Base-by-base conservation (phyloP, 2,113 vertebrate genomes). In the Chaetorhynchus papuensis region DNA sequence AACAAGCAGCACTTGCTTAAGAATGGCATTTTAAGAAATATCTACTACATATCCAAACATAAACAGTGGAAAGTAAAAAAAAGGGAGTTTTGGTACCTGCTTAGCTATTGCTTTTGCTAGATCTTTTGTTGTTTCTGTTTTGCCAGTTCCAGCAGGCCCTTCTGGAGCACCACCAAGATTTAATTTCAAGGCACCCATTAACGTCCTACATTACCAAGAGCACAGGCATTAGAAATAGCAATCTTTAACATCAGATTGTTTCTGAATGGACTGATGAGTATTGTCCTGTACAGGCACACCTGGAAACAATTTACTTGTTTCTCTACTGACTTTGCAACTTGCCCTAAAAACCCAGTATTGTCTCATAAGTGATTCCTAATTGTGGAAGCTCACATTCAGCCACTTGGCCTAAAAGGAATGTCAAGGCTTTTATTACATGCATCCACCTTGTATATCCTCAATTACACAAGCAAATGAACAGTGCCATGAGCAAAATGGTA, bases 61-160 rank as follows among this genome's bases (percentile, higher is more conserved):
- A 75, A 85, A 87, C 11, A 75, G 53, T 28, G 8, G 10, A 52
- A 74, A 74, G 9, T 11, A 11, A 66, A 41, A 28, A 13, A 54
- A 63, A 21, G 17, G 15, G 4, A 23, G 17, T 49, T 94, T 93
- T 26, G 39, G 37, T 96, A 99, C 99, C 98, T 99, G 99, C 83
- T 99, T 99, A 83, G 99, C 99, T 80, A 99, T 96, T 18, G 99
- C 99, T 98, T 99, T 99, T 68, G 99, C 99, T 70, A 99, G 96
- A 96, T 99, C 99, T 97, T 99, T 99, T 33, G 98, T 99, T 74
- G 99, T 99, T 97, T 99, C 99, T 41, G 99, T 99, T 97, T 99
- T 99, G 82, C 99, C 99, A 83, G 99, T 99, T 57, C 99, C 99
- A 70, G 99, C 99, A 42, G 99, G 99, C 49, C 99, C 99, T 96